Base-by-base conservation (phyloP, 1,140 invertebrate species). In the Drosophila pandora region DNA sequence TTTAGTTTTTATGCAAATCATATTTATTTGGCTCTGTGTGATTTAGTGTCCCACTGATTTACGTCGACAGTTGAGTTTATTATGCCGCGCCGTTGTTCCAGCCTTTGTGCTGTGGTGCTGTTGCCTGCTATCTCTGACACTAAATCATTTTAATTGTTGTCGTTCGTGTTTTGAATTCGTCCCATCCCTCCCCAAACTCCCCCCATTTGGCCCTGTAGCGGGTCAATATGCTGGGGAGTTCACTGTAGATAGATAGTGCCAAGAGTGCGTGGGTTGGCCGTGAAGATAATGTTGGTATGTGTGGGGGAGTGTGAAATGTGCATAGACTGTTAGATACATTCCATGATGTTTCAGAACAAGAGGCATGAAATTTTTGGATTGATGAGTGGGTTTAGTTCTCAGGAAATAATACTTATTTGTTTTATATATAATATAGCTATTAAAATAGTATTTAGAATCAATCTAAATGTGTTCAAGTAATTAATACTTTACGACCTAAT, bases 111-210 rank as follows among this genome's bases (percentile, higher is more conserved):
- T 6, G n/a, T 55, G 45, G 64, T 65, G 43, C 1, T 47, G 43
- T 37, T 47, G 5, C 41, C 54, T 56, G 41, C 41, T 84, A 82
- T 87, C 82, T 71, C 28, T 82, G 58, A 71, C 79, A 88, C 78
- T 88, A 87, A 87, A 87, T 87, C 83, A 87, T 87, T 87, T 87
- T 87, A 87, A 87, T 87, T 87, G 82, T 87, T 87, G 82, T 82
- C 78, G 79, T 87, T 88, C 83, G 82, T 85, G 74, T 82, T 81
- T 87, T 55, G 82, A 78, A 78, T 77, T 81, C 63, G 59, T 28
- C 39, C 63, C 17, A 17, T 17, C 17, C 17, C 17, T 17, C 17
- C 17, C 17, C 17, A 1, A 17, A 17, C 48, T 32, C 30, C 47
- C 28, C 21, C 45, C 22, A 12, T 28, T 21, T 28, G 17, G 28